Conservation (phyloP, 1,140 invertebrate species). For the Brachionus koreanus region DNA sequence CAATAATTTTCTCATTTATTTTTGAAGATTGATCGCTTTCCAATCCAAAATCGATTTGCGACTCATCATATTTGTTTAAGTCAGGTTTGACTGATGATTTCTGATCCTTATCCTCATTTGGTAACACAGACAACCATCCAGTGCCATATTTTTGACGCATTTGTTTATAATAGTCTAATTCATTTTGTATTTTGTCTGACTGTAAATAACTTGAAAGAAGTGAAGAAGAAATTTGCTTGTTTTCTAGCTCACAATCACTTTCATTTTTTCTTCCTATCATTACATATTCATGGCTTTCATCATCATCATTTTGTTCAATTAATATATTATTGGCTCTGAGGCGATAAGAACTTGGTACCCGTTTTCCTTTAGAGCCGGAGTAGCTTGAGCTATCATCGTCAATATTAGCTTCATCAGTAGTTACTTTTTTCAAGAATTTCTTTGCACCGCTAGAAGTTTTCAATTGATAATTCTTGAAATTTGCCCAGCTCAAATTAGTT, state of each 20-base stretch:
- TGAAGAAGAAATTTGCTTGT: not conserved
- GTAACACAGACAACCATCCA: not conserved
- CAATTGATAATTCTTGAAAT: not conserved
- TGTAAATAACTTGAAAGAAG: not conserved
- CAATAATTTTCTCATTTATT: not conserved
- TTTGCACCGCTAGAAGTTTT: not conserved
- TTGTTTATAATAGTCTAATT: conserved; percentile 6
- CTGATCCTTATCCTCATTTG: conserved; percentile 7
- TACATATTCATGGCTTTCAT: not conserved
- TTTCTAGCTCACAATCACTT: conserved; percentile 1
- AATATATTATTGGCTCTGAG: conserved; percentile 14
- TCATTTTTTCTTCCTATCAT: conserved; percentile 1
- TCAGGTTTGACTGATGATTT: not conserved
- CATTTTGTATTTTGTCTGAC: not conserved
- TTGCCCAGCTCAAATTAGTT: not conserved
- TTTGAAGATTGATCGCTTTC: not conserved
- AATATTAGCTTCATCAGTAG: not conserved
- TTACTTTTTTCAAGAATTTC: not conserved
- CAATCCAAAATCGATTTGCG: not conserved
- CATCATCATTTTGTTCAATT: not conserved
- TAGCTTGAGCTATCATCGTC: not conserved
- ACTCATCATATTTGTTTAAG: not conserved
- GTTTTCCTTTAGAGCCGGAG: not conserved
- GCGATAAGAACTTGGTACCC: not conserved
- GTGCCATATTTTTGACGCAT: conserved; percentile 23